These are phyloP conservation scores for Hymenopus coronatus DNA, from an alignment of 2,888 invertebrate genomes.

Conservation along the genomic window DNA sequence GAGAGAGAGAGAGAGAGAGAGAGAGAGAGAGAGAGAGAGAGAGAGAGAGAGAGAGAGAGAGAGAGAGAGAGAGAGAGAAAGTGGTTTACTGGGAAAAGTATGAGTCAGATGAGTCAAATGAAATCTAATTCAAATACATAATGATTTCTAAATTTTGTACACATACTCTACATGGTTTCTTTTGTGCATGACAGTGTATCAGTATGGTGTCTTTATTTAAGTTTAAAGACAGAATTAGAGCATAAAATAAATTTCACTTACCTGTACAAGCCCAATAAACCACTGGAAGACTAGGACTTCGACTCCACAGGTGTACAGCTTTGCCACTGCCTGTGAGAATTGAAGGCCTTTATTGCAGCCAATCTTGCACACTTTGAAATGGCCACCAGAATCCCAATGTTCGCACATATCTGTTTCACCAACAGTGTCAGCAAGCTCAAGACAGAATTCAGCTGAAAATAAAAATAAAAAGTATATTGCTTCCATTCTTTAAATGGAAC, in stretches of 20 bases:
- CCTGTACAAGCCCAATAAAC: slow-evolving; percentile 91
- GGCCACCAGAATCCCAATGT: slow-evolving; percentile 94
- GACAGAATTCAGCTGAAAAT: slow-evolving; percentile 83
- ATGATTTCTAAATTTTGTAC: no score
- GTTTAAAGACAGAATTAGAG: not conserved
- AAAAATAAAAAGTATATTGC: no score
- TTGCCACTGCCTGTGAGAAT: slow-evolving; percentile 91
- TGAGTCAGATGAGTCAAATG: no score
- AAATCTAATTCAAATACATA: no score
- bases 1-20: no score
- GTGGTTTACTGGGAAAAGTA: no score
- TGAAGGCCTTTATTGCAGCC: slow-evolving; percentile 79
- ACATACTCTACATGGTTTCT: no score
- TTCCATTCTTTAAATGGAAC: no score
- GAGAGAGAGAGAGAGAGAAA: no score
- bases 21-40: no score
- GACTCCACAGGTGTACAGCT: slow-evolving; percentile 96
- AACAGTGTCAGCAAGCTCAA: slow-evolving; percentile 80
- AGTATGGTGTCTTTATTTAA: no score
- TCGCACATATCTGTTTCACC: slow-evolving; percentile 90
- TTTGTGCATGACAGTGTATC: not conserved
- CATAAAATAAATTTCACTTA: slow-evolving; percentile 48
- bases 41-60: no score
- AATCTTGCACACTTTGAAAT: slow-evolving; percentile 93
- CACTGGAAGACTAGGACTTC: slow-evolving; percentile 81